A percentile compares a stretch with the other conserved stretches of the same genome.
Conservation (phyloP, 1,140 invertebrate species). For the Heliconius nattereri region DNA sequence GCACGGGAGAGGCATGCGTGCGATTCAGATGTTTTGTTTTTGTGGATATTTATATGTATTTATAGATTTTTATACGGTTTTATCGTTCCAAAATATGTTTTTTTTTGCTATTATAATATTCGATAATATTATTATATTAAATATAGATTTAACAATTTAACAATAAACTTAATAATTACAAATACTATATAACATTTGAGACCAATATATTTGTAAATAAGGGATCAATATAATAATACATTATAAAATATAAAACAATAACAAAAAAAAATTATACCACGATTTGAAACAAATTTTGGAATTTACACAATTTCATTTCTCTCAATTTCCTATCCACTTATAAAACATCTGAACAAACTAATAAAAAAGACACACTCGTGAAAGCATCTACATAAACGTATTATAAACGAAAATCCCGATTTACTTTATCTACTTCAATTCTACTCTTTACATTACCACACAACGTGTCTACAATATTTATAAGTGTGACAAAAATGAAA, state of each 20-base stretch:
- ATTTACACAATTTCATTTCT: neutral
- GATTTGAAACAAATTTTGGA: neutral
- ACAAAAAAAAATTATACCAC: neutral
- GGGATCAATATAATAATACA: too few relatives aligned
- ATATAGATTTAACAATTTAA: too few relatives aligned
- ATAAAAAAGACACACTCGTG: slow-evolving; percentile 38
- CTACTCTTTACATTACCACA: neutral
- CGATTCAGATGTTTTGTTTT: slow-evolving; percentile 23
- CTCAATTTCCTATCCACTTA: neutral
- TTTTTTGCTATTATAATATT: too few relatives aligned
- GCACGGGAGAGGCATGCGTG: slow-evolving; percentile 44
- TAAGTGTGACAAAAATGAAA: neutral
- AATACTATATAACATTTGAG: too few relatives aligned
- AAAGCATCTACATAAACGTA: slow-evolving; percentile 48
- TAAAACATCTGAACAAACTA: slow-evolving; percentile 32
- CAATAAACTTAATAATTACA: too few relatives aligned
- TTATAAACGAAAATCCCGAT: neutral
- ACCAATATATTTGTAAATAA: too few relatives aligned
- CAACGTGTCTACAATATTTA: neutral
- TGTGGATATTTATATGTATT: slow-evolving; percentile 3
- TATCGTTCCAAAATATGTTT: slow-evolving; percentile 7
- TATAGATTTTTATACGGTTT: neutral
- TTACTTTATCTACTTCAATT: neutral
- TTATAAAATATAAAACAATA: neutral
- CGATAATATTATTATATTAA: too few relatives aligned